phyloP scores from a whole-genome alignment of 1,140 invertebrate species.

The Trichogramma pretiosum region DNA sequence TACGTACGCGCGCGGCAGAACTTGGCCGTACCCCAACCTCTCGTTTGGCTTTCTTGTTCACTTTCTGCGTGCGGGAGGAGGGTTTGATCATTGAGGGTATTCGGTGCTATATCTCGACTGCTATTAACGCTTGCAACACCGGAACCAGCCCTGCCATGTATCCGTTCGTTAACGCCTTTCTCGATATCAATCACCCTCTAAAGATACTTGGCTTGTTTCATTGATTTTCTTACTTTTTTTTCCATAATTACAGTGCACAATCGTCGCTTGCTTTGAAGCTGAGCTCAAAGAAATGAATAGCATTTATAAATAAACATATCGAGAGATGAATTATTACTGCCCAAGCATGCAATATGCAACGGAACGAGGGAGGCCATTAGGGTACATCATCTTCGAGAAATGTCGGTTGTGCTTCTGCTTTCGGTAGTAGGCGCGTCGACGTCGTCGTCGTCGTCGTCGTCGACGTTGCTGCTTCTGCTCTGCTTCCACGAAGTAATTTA shows the following conservation, averaged over 20 bases:
- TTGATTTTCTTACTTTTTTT: constrained; percentile 4
- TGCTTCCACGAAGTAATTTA: constrained; percentile 40
- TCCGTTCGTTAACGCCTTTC: constrained; percentile 41
- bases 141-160: constrained; percentile 40
- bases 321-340: constrained; percentile 13
- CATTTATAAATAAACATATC: neutral
- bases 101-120: constrained; percentile 40
- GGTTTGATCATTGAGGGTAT: constrained; percentile 26
- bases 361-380: constrained; percentile 17
- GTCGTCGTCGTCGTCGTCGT: constrained; percentile 7
- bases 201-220: neutral
- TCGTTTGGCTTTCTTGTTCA: constrained; percentile 15
- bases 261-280: neutral
- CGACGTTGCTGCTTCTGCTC: constrained; percentile 4
- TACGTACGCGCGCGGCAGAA: too few species aligned
- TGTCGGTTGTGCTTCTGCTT: too few species aligned
- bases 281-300: neutral
- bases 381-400: constrained; percentile 3
- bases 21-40: constrained; percentile 21
- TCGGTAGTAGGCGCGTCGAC: neutral
- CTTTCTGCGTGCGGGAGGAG: constrained; percentile 7
- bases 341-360: constrained; percentile 14
- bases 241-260: neutral
- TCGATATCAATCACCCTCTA: constrained; percentile 16
- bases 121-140: constrained; percentile 45